Evolutionary conservation across 1,140 invertebrate species (phyloP).

Genomic region (Pseudomyrmex flavicornis): DNA sequence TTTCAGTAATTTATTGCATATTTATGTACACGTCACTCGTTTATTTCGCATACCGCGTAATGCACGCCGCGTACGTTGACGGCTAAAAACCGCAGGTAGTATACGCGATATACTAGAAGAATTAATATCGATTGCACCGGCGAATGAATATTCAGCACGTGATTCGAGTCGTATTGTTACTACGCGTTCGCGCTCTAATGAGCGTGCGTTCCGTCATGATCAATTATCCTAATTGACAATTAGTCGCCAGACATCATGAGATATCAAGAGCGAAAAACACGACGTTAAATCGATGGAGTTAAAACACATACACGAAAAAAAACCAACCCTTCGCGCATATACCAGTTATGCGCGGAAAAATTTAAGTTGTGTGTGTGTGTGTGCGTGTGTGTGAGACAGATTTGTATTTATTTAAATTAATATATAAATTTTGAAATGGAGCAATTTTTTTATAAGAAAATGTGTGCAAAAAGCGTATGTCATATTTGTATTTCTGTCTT

Average conservation of each 20-base stretch:
- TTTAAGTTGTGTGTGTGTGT: not conserved
- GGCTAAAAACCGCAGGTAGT: conserved; percentile 36
- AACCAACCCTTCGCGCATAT: no score
- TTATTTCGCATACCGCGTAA: conserved; percentile 27
- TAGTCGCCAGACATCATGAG: conserved; percentile 16
- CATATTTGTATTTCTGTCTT: no score
- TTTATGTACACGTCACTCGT: conserved; percentile 28
- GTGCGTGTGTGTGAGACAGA: not conserved
- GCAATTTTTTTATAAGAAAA: no score
- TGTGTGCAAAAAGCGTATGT: no score
- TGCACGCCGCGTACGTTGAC: conserved; percentile 3
- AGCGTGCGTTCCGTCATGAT: conserved; percentile 38
- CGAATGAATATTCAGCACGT: conserved; percentile 67
- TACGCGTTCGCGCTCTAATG: conserved; percentile 40
- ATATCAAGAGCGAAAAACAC: conserved; percentile 1
- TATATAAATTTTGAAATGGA: no score
- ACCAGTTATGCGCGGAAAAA: no score
- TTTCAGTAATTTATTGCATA: conserved; percentile 38
- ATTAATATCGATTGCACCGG: conserved; percentile 43
- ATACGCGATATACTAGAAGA: conserved; percentile 22
- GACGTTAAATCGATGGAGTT: conserved; percentile 24
- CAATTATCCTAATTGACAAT: conserved; percentile 63
- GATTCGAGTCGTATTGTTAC: conserved; percentile 45
- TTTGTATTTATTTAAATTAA: conserved; percentile 16
- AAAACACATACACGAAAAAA: not conserved